phyloP scores from a whole-genome alignment of 2,113 vertebrate genomes.

The Rhinogobius similis region DNA sequence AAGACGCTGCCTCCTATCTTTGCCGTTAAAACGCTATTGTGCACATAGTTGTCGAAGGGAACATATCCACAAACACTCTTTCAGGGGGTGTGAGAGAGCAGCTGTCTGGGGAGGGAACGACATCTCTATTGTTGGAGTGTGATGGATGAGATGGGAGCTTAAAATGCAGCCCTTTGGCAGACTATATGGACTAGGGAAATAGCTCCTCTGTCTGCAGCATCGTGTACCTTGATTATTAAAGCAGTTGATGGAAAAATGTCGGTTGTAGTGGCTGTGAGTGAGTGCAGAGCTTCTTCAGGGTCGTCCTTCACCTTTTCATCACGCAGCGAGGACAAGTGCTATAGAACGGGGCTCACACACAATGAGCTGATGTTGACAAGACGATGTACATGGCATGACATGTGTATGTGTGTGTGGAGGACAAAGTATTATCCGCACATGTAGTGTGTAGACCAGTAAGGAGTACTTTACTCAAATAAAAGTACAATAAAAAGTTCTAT shows the following conservation, averaged over 20 bases:
- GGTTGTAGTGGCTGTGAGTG: slow-evolving; percentile 6
- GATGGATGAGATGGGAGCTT: slow-evolving; percentile 61
- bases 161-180: slow-evolving; percentile 22
- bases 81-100: slow-evolving; percentile 37
- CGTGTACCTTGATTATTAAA: slow-evolving; percentile 32
- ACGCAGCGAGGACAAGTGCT: slow-evolving; percentile 41
- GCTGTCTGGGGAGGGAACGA: slow-evolving; percentile 57
- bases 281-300: background rate
- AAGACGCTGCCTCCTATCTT: background rate
- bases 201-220: slow-evolving; percentile 25
- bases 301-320: slow-evolving; percentile 19
- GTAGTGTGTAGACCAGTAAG: no score
- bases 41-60: background rate
- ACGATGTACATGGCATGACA: background rate
- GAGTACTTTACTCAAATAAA: no score
- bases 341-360: slow-evolving; percentile 34
- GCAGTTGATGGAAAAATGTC: slow-evolving; percentile 26
- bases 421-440: no score
- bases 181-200: slow-evolving; percentile 21
- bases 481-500: no score
- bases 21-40: slow-evolving; percentile 9
- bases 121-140: slow-evolving; percentile 63
- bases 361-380: slow-evolving; percentile 41
- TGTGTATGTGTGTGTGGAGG: slow-evolving; percentile 3
- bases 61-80: slow-evolving; percentile 11